These are phyloP conservation scores for Vesta saturnalis DNA, from an alignment of 2,888 invertebrate species.

Conservation along the genomic window DNA sequence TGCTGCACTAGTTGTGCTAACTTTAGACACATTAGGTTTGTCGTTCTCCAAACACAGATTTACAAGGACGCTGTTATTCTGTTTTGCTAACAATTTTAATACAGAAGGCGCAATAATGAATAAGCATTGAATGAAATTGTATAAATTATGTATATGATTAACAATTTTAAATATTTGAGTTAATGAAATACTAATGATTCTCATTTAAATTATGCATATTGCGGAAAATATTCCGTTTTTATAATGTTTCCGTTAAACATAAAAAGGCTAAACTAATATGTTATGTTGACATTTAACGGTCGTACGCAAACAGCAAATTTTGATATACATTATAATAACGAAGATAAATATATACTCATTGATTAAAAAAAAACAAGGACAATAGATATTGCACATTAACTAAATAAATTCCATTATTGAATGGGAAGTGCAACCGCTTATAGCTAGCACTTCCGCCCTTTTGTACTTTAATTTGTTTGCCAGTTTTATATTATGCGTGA, in stretches of 20 bases:
- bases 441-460: constrained; percentile 38
- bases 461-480: constrained; percentile 34
- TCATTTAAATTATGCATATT: not conserved
- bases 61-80: no score
- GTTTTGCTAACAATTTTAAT: no score
- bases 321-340: constrained; percentile 3
- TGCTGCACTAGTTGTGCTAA: no score
- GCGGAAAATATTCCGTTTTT: constrained; percentile 1
- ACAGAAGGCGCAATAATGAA: no score
- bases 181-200: not conserved
- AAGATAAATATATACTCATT: not conserved
- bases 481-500: constrained; percentile 29
- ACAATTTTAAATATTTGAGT: not conserved
- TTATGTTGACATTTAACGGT: constrained; percentile 11
- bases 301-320: constrained; percentile 1
- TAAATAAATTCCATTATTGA: constrained; percentile 25
- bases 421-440: constrained; percentile 40
- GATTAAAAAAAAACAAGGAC: constrained; percentile 9
- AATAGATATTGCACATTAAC: constrained; percentile 17
- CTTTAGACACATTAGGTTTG: no score
- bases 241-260: constrained; percentile 10
- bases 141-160: no score
- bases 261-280: not conserved
- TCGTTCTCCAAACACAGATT: no score
- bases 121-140: no score